A percentile compares a stretch with the other conserved stretches of the same genome.
Evolutionary conservation across 2,797 vertebrate genomes (phyloP).

Genomic region (Crocidura indochinensis): DNA sequence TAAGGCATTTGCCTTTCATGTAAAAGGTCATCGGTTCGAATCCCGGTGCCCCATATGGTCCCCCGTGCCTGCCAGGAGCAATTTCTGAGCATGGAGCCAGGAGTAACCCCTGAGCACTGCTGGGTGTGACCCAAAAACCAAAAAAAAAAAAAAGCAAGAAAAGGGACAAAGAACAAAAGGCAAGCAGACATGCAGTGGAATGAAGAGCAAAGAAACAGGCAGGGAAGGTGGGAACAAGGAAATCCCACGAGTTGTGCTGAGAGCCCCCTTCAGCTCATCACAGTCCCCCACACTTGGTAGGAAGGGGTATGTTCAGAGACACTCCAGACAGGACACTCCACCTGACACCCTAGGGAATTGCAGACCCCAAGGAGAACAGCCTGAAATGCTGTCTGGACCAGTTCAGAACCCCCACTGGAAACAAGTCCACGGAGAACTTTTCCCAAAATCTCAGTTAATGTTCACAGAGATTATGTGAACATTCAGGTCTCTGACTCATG

Average conservation of each 20-base stretch:
- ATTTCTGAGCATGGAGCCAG: too few species aligned
- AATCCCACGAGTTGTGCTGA: background rate
- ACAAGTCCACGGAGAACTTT: background rate
- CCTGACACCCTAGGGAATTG: background rate
- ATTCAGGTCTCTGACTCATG: background rate
- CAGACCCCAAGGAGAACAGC: too few species aligned
- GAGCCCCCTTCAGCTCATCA: fast-evolving
- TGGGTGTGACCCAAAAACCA: too few species aligned
- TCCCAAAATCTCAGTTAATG: conserved; percentile 14
- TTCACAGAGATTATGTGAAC: background rate
- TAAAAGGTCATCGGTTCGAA: too few species aligned
- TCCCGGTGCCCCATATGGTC: too few species aligned
- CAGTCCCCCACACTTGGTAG: fast-evolving
- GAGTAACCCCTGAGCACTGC: too few species aligned
- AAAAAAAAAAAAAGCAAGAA: conserved; percentile 55
- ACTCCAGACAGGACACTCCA: background rate
- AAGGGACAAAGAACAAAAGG: conserved; percentile 10
- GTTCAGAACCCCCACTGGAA: conserved; percentile 13
- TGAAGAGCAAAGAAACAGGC: background rate
- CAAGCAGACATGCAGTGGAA: background rate
- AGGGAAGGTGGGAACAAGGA: background rate
- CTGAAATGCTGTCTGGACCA: too few species aligned
- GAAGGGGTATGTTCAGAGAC: background rate
- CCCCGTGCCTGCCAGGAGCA: too few species aligned
- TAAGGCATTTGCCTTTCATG: too few species aligned